Conservation (phyloP, 1,140 invertebrate species). For the Daktulosphaira vitifoliae region DNA sequence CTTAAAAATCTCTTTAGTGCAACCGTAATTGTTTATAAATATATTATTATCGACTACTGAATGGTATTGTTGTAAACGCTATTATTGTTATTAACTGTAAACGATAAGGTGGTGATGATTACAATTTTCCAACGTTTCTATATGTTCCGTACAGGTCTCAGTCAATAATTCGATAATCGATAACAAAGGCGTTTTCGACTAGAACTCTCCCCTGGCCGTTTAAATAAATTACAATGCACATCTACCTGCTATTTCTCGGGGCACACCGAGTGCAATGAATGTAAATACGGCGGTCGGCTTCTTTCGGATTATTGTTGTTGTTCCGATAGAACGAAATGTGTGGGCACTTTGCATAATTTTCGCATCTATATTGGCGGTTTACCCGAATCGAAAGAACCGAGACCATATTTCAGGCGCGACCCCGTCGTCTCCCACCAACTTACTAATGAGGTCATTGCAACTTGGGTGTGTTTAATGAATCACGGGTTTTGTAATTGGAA, state of each 20-base stretch:
- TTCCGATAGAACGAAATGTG: neutral
- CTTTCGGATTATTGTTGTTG: too few species aligned
- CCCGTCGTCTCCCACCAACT: neutral
- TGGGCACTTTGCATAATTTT: constrained; percentile 33
- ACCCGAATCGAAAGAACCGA: neutral
- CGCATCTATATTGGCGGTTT: constrained; percentile 34
- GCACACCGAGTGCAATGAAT: constrained; percentile 22
- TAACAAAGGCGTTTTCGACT: too few species aligned
- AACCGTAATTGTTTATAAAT: too few species aligned
- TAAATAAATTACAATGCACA: constrained; percentile 28
- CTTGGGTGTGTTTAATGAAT: neutral
- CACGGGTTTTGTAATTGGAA: neutral
- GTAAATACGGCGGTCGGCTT: constrained; percentile 6
- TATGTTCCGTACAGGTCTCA: too few species aligned
- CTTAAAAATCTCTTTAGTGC: too few species aligned
- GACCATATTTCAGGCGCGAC: constrained; percentile 21
- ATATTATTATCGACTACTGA: too few species aligned
- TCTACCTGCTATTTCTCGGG: constrained; percentile 13
- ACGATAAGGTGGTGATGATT: too few species aligned
- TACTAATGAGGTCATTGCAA: constrained; percentile 11
- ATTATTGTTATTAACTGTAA: too few species aligned
- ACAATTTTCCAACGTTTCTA: too few species aligned
- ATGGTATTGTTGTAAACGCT: too few species aligned
- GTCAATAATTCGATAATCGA: too few species aligned
- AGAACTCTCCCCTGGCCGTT: neutral